Conservation (phyloP, 2,797 vertebrate genomes). For the Masticophis lateralis region DNA sequence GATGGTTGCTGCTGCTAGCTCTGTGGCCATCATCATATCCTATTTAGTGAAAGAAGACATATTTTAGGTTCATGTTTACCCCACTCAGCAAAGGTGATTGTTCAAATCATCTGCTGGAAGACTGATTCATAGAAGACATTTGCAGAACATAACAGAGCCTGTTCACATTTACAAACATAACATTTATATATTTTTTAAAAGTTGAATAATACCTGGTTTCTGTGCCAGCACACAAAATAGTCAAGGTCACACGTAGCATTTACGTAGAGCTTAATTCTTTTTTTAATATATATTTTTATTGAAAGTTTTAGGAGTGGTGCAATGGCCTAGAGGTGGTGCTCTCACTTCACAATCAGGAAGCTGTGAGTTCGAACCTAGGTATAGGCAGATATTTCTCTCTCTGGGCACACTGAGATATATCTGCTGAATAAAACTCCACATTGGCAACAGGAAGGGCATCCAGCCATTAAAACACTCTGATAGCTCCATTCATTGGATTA, state of each 20-base stretch:
- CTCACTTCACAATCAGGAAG: no score
- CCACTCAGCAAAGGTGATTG: background rate
- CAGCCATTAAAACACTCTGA: no score
- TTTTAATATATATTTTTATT: background rate
- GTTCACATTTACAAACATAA: background rate
- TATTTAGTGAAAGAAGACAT: background rate
- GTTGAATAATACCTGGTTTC: background rate
- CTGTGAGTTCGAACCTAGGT: no score
- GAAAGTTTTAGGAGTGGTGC: background rate
- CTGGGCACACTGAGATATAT: no score
- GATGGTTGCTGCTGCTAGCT: background rate
- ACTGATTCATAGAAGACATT: background rate
- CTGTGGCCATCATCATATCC: background rate
- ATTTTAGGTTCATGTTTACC: background rate
- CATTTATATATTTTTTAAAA: background rate
- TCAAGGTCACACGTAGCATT: background rate
- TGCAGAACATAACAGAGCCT: background rate
- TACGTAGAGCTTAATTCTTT: background rate
- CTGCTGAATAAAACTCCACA: no score
- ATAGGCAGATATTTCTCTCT: no score
- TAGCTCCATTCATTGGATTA: no score
- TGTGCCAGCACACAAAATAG: background rate
- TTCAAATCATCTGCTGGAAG: background rate
- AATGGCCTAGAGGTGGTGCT: no score
- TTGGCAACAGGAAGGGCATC: no score